Evolutionary conservation across 2,797 vertebrate genomes (phyloP).

Genomic region (Pseudochirops corinnae): DNA sequence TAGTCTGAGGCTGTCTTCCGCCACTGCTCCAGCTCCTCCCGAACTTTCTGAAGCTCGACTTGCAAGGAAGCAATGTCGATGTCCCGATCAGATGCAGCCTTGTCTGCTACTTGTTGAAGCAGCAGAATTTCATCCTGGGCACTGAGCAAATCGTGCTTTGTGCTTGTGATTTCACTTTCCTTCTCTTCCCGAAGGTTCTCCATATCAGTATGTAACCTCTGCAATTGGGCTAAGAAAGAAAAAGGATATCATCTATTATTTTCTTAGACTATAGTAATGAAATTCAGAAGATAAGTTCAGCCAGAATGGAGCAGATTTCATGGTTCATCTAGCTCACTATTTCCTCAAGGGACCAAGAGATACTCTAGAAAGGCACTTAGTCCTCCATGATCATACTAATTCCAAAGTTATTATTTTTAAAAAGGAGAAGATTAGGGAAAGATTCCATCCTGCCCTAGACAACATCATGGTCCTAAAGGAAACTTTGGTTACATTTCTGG

Average conservation of each 20-base stretch:
- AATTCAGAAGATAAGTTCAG: constrained; percentile 26
- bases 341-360: not conserved
- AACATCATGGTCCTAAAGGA: not conserved
- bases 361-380: not conserved
- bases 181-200: constrained; percentile 94
- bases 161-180: constrained; percentile 92
- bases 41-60: constrained; percentile 89
- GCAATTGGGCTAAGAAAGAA: constrained; percentile 90
- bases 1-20: constrained; percentile 91
- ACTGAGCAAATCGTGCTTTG: constrained; percentile 91
- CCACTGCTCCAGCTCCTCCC: constrained; percentile 93
- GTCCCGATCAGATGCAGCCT: constrained; percentile 90
- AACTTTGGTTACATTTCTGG: not conserved
- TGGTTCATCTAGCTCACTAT: not conserved
- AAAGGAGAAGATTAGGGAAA: not conserved
- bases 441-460: not conserved
- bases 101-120: constrained; percentile 92
- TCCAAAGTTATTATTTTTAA: not conserved
- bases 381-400: not conserved
- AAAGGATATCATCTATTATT: constrained; percentile 61
- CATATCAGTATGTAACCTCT: constrained; percentile 93
- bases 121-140: constrained; percentile 95
- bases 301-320: not conserved
- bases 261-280: constrained; percentile 38
- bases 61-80: constrained; percentile 91